phyloP scores from a whole-genome alignment of 92 coral and sea anemone species.

The Epizoanthus rinbou region DNA sequence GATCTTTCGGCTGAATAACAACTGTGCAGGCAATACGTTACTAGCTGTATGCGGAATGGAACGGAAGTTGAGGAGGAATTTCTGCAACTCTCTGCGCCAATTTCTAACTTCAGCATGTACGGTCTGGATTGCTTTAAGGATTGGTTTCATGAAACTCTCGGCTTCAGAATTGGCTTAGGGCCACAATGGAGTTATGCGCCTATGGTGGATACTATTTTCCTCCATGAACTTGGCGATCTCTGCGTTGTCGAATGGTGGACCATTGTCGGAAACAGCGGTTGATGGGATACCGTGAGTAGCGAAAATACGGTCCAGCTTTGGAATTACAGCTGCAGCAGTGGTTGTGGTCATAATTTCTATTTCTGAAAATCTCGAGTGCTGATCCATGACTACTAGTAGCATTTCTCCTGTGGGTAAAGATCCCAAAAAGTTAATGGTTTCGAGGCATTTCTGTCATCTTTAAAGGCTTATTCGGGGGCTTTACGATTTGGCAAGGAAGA shows the following conservation, averaged over 20 bases:
- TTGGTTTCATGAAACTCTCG: conserved; percentile 27
- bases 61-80: conserved; percentile 29
- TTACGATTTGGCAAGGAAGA: conserved; percentile 55
- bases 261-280: conserved; percentile 45
- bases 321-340: conserved; percentile 41
- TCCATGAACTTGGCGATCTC: conserved; percentile 35
- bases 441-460: conserved; percentile 30
- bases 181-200: conserved; percentile 54
- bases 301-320: conserved; percentile 41
- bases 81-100: conserved; percentile 21
- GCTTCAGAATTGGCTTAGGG: conserved; percentile 46
- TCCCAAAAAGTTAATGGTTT: conserved; percentile 45
- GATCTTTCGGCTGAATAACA: conserved; percentile 19
- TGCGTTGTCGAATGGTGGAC: conserved; percentile 23
- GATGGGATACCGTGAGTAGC: conserved; percentile 53
- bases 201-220: conserved; percentile 37
- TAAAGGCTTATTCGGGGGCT: conserved; percentile 16
- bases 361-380: conserved; percentile 44
- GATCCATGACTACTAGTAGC: conserved; percentile 48
- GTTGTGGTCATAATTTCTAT: conserved; percentile 42
- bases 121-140: conserved; percentile 21
- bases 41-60: conserved; percentile 23
- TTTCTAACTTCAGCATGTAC: conserved; percentile 24
- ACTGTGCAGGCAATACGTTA: conserved; percentile 16
- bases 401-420: conserved; percentile 50